Evolutionary conservation across 2,888 invertebrate genomes (phyloP).

Genomic region (Watsonalla binaria): DNA sequence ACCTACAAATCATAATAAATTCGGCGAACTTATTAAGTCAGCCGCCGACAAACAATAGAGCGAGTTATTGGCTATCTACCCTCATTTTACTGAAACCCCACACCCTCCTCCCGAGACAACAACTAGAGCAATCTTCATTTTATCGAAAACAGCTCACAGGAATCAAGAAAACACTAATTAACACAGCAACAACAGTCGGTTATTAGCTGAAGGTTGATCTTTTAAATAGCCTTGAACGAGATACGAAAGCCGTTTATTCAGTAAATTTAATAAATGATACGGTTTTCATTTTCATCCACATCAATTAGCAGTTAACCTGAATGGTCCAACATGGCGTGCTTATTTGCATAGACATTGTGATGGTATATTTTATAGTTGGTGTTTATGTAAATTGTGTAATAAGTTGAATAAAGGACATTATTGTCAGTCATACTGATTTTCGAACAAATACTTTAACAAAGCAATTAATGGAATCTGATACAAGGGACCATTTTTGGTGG

Average conservation of each 20-base stretch:
- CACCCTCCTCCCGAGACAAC: slow-evolving; percentile 42
- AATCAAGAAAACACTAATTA: slow-evolving; percentile 70
- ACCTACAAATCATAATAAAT: slow-evolving; percentile 76
- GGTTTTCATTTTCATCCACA: not conserved
- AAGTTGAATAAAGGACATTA: no score
- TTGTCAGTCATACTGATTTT: no score
- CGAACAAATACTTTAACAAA: no score
- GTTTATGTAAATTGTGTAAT: no score
- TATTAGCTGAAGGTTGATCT: slow-evolving; percentile 25
- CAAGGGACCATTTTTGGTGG: no score
- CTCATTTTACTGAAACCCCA: slow-evolving; percentile 61
- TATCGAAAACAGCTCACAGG: slow-evolving; percentile 68
- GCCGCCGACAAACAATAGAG: slow-evolving; percentile 75
- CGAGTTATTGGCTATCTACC: slow-evolving; percentile 75
- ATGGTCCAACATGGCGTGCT: not conserved
- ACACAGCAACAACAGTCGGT: slow-evolving; percentile 38
- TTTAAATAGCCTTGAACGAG: slow-evolving; percentile 17
- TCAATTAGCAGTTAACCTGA: not conserved
- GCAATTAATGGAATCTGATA: no score
- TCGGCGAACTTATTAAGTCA: slow-evolving; percentile 75
- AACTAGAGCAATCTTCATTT: slow-evolving; percentile 66
- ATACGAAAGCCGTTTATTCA: slow-evolving; percentile 9
- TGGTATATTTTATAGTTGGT: no score
- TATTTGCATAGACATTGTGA: no score
- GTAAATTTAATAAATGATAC: not conserved